Evolutionary conservation across 1,140 invertebrate genomes (phyloP).

Genomic region (Eurosta solidaginis): DNA sequence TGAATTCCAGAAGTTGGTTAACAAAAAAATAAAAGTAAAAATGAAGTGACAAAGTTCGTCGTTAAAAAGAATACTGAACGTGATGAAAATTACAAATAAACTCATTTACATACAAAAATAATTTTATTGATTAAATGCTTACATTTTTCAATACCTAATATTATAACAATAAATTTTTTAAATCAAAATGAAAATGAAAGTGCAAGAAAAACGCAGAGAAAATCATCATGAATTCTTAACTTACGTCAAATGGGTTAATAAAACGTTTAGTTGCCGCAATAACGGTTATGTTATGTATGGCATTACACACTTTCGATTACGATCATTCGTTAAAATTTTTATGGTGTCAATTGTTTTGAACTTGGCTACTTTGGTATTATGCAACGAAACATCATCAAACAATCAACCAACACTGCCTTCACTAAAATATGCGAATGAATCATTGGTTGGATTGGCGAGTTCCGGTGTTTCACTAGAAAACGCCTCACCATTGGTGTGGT

Average conservation of each 20-base stretch:
- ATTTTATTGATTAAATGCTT: too few species aligned
- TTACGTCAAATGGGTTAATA: not conserved
- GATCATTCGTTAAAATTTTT: not conserved
- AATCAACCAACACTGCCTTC: not conserved
- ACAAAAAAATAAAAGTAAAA: not conserved
- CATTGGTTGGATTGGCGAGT: not conserved
- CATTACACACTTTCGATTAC: not conserved
- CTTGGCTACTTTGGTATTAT: conserved; percentile 31
- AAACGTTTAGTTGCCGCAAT: too few species aligned
- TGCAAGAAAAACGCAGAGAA: not conserved
- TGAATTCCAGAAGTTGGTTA: not conserved
- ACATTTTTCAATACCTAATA: too few species aligned
- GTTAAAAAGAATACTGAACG: too few species aligned
- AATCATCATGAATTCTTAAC: not conserved
- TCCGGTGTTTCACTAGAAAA: conserved; percentile 25
- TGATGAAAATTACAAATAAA: too few species aligned
- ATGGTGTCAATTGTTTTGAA: conserved; percentile 29
- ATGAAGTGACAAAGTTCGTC: too few species aligned
- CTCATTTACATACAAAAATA: too few species aligned
- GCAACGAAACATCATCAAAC: conserved; percentile 27
- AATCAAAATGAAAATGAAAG: not conserved
- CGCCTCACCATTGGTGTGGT: conserved; percentile 45
- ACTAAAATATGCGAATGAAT: not conserved
- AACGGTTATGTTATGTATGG: not conserved
- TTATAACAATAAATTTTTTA: not conserved